Evolutionary conservation across 2,113 vertebrate species (phyloP).

Genomic region (Engystomops pustulosus): DNA sequence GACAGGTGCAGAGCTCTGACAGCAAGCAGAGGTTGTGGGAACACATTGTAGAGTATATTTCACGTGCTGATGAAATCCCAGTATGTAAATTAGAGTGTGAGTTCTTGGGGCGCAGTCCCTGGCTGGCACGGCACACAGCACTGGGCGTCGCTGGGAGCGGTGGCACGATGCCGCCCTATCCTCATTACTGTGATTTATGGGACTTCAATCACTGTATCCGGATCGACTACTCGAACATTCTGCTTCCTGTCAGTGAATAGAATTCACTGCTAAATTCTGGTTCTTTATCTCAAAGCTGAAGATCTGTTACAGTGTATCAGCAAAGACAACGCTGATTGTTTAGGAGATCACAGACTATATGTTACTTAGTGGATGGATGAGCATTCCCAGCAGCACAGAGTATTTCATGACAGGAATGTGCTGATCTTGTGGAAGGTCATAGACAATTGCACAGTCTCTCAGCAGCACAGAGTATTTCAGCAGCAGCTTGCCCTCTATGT

Average conservation of each 20-base stretch:
- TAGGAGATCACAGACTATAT: too few relatives aligned
- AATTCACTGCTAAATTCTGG: too few relatives aligned
- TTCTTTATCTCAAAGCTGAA: background rate
- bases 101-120: background rate
- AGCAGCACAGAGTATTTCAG: too few relatives aligned
- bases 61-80: too few relatives aligned
- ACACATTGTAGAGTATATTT: too few relatives aligned
- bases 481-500: background rate
- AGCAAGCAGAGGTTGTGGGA: too few relatives aligned
- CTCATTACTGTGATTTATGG: constrained; percentile 14
- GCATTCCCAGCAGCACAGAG: background rate
- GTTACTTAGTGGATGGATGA: background rate
- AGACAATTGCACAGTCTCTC: too few relatives aligned
- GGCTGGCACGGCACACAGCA: background rate
- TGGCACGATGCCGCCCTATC: background rate
- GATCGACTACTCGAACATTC: too few relatives aligned
- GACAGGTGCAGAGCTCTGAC: too few relatives aligned
- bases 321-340: too few relatives aligned
- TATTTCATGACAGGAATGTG: background rate
- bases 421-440: background rate
- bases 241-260: background rate
- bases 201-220: too few relatives aligned
- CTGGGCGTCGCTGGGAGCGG: background rate
- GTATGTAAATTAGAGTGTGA: too few relatives aligned
- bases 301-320: background rate